A percentile compares a stretch with the other conserved stretches of the same genome.
These are phyloP conservation scores for Pseudonaja textilis DNA, from an alignment of 2,113 vertebrate genomes.

Conservation along the genomic window DNA sequence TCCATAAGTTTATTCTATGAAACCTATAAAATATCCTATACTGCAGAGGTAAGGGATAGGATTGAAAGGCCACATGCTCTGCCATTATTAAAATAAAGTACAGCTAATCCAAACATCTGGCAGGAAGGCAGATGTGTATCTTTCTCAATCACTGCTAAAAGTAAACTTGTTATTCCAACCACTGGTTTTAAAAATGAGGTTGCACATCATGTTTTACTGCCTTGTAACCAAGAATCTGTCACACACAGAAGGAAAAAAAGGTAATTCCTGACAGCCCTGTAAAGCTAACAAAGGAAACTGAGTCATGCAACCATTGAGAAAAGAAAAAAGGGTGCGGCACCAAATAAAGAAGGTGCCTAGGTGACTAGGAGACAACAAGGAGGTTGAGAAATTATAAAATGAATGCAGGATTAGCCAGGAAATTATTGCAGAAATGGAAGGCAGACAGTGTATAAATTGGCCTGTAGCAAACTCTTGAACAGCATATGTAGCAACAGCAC, in stretches of 20 bases:
- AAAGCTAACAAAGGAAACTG: not conserved
- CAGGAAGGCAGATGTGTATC: not conserved
- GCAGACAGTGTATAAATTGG: not conserved
- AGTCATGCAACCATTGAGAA: not conserved
- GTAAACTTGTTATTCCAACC: not conserved
- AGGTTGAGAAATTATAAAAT: not conserved
- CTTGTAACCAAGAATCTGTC: not conserved
- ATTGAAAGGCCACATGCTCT: slow-evolving; percentile 9
- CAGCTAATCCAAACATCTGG: not conserved
- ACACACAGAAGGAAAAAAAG: too few relatives aligned
- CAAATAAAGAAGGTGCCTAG: not conserved
- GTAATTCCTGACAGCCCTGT: not conserved
- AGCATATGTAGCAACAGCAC: not conserved
- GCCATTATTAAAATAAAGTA: slow-evolving; percentile 10
- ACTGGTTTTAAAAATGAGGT: not conserved
- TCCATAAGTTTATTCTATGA: not conserved
- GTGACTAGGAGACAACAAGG: not conserved
- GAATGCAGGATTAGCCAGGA: not conserved
- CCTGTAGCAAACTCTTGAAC: not conserved
- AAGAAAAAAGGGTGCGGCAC: not conserved
- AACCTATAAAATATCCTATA: not conserved
- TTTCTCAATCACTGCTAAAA: slow-evolving; percentile 8
- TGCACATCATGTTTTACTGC: not conserved
- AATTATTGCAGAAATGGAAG: not conserved
- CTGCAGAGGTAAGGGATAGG: not conserved